Percentiles rank a stretch among this genome's conserved stretches.
These are phyloP conservation scores for Bubalus kerabau DNA, from an alignment of 2,113 vertebrate species.

Conservation along the genomic window DNA sequence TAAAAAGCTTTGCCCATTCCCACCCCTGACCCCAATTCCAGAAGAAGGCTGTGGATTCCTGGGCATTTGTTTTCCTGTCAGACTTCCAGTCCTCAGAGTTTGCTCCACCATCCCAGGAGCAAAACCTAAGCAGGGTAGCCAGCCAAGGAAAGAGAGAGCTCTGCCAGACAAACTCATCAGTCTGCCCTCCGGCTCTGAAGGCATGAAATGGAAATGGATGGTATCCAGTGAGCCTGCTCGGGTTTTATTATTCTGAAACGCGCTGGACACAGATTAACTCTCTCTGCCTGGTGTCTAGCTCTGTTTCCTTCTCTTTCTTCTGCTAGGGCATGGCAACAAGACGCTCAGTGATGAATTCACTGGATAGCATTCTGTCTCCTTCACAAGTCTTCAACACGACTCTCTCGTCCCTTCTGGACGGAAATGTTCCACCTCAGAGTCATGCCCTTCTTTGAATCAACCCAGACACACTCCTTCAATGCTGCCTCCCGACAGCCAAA, in stretches of 20 bases:
- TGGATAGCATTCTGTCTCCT: not conserved
- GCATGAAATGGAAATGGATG: constrained; percentile 68
- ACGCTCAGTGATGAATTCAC: not conserved
- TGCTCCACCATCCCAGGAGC: not conserved
- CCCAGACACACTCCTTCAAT: not conserved
- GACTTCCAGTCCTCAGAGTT: not conserved
- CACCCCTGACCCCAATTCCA: accelerated
- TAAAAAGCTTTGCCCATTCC: not conserved
- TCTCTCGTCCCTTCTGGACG: not conserved
- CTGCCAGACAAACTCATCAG: constrained; percentile 48
- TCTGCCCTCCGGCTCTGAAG: constrained; percentile 52
- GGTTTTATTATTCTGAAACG: constrained; percentile 46
- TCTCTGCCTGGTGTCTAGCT: not conserved
- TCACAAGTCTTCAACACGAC: not conserved
- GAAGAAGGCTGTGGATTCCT: not conserved
- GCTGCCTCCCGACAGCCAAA: not conserved
- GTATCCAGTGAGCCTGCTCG: constrained; percentile 58
- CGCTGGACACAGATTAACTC: constrained; percentile 40
- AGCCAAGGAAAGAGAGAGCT: not conserved
- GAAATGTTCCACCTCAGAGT: not conserved
- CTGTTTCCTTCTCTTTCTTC: not conserved
- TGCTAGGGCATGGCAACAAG: not conserved
- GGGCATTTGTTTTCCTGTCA: not conserved
- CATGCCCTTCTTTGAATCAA: not conserved
- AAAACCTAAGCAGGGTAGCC: not conserved